phyloP scores from a whole-genome alignment of 1,140 invertebrate species.

The Drosophila lowei region DNA sequence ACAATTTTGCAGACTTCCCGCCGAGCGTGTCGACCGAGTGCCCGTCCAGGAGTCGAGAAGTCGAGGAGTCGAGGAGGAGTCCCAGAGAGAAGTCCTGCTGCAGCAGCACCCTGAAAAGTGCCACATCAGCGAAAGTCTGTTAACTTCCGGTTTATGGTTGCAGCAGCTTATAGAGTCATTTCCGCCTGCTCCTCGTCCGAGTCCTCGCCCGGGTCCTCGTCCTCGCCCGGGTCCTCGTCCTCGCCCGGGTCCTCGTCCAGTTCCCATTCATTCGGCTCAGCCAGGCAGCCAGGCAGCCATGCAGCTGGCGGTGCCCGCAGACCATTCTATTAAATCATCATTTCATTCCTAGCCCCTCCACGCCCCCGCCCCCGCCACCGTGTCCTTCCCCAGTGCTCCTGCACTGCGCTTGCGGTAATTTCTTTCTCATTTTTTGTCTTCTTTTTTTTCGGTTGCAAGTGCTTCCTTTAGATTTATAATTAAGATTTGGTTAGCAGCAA shows the following conservation, averaged over 20 bases:
- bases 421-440: conserved; percentile 17
- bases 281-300: conserved; percentile 38
- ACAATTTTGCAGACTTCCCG: conserved; percentile 79
- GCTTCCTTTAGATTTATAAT: conserved; percentile 82
- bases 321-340: conserved; percentile 82
- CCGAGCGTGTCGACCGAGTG: conserved; percentile 56
- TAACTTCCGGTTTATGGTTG: conserved; percentile 82
- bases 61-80: conserved; percentile 10
- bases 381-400: conserved; percentile 7
- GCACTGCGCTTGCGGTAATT: conserved; percentile 71
- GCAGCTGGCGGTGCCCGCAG: conserved; percentile 79
- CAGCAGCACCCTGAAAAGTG: conserved; percentile 60
- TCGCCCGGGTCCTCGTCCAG: conserved; percentile 1
- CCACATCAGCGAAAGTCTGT: conserved; percentile 81
- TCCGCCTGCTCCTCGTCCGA: conserved; percentile 43
- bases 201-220: conserved; percentile 18
- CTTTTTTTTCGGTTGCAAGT: conserved; percentile 54
- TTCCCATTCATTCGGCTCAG: conserved; percentile 73
- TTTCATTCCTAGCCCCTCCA: conserved; percentile 57
- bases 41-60: not conserved
- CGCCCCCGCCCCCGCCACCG: not conserved
- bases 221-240: not conserved
- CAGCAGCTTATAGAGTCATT: conserved; percentile 81
- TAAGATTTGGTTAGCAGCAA: conserved; percentile 81
- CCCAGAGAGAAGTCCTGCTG: conserved; percentile 11